These are phyloP conservation scores for Tiliacea aurago DNA, from an alignment of 2,888 invertebrate genomes.

Conservation along the genomic window DNA sequence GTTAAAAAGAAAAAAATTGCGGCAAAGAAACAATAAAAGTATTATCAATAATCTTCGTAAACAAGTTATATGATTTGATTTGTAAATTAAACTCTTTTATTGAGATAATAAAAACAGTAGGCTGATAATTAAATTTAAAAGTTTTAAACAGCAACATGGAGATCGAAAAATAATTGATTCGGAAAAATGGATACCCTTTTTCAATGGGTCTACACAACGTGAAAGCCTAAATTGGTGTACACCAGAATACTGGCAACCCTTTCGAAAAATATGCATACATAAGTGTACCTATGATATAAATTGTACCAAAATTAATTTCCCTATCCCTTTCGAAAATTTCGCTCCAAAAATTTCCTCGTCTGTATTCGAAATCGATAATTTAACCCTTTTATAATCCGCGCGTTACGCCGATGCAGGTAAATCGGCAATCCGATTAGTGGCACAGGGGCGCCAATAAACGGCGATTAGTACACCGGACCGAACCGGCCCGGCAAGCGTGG, in stretches of 20 bases:
- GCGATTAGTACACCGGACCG: slow-evolving; percentile 57
- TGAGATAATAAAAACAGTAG: not conserved
- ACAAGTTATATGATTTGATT: not conserved
- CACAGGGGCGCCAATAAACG: slow-evolving; percentile 71
- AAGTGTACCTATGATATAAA: not conserved
- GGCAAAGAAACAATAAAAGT: not conserved
- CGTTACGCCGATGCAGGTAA: slow-evolving; percentile 65
- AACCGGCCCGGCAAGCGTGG: not conserved
- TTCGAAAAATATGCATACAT: no score
- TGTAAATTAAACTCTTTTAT: not conserved
- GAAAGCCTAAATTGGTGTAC: slow-evolving; percentile 12
- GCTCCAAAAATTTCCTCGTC: slow-evolving; percentile 22
- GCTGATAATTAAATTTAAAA: not conserved
- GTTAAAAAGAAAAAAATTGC: not conserved
- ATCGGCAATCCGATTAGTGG: slow-evolving; percentile 74
- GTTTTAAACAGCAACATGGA: not conserved
- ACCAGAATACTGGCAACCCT: slow-evolving; percentile 1
- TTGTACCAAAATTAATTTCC: slow-evolving; percentile 44
- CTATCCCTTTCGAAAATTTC: slow-evolving; percentile 18
- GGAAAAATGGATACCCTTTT: slow-evolving; percentile 11
- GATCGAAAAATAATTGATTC: not conserved
- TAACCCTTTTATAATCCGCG: slow-evolving; percentile 50
- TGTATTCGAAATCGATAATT: slow-evolving; percentile 46
- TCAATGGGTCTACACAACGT: not conserved
- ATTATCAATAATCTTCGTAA: not conserved